A percentile compares a stretch with the other conserved stretches of the same genome.
phyloP scores from a whole-genome alignment of 2,113 vertebrate genomes.

The Cebus imitator region DNA sequence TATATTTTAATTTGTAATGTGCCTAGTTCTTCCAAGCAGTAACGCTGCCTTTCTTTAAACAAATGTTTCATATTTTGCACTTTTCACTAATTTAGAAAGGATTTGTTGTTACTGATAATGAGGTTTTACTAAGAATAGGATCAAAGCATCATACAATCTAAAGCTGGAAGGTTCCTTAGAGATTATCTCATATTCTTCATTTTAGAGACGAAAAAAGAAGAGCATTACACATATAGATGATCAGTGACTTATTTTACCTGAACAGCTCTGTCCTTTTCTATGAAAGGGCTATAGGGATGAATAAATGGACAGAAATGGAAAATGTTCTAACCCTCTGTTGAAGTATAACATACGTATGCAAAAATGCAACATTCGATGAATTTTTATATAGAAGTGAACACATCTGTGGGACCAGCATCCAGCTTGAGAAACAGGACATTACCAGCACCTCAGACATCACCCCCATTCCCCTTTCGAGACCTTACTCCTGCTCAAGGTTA shows the following conservation, averaged over 20 bases:
- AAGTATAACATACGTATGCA: not conserved
- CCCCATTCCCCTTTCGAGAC: not conserved
- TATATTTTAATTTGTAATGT: slow-evolving; percentile 65
- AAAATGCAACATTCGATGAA: not conserved
- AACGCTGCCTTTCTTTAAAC: slow-evolving; percentile 46
- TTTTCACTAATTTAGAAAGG: slow-evolving; percentile 66
- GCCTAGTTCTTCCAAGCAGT: slow-evolving; percentile 38
- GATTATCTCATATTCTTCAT: slow-evolving; percentile 43
- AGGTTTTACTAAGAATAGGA: slow-evolving; percentile 77
- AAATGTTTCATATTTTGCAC: slow-evolving; percentile 61
- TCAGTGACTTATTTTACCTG: not conserved
- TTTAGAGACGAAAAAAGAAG: slow-evolving; percentile 26
- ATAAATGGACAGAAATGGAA: not conserved
- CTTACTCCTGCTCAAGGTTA: not conserved
- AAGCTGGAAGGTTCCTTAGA: slow-evolving; percentile 45
- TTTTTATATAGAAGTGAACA: not conserved
- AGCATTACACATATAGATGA: not conserved
- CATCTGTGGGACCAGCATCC: not conserved
- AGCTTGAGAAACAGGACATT: not conserved
- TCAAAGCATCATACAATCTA: slow-evolving; percentile 53
- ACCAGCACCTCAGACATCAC: not conserved
- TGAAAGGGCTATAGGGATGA: not conserved
- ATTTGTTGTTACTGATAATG: slow-evolving; percentile 78
- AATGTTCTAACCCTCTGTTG: not conserved
- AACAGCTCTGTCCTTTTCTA: not conserved